A percentile compares a stretch with the other conserved stretches of the same genome.
Conservation (phyloP, 2,797 vertebrate species). For the Pseudochaenichthys georgianus region DNA sequence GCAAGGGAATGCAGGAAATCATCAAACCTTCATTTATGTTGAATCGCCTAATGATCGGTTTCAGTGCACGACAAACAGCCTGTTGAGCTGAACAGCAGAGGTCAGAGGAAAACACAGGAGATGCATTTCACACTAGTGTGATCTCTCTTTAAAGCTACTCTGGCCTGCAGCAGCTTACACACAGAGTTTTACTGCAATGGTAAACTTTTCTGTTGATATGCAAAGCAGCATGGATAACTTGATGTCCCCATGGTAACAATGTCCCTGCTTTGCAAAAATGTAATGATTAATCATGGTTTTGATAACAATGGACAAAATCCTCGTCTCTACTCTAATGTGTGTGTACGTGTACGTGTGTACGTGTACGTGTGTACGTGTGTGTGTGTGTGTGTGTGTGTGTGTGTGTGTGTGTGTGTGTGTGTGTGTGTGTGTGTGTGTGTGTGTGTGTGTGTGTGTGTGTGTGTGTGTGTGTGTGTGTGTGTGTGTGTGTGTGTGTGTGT, state of each 20-base stretch:
- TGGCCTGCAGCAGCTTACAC: constrained; percentile 50
- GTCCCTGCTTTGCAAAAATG: constrained; percentile 77
- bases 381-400: neutral
- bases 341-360: neutral
- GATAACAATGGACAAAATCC: constrained; percentile 71
- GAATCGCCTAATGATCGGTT: constrained; percentile 49
- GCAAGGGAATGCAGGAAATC: constrained; percentile 25
- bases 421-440: neutral
- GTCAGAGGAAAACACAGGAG: constrained; percentile 36
- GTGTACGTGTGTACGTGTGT: neutral
- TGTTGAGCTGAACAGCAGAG: constrained; percentile 55
- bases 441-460: neutral
- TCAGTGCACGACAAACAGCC: constrained; percentile 36
- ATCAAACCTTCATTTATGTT: constrained; percentile 34
- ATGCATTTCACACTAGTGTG: constrained; percentile 25
- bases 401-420: neutral
- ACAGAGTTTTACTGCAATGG: constrained; percentile 56
- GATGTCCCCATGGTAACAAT: constrained; percentile 75
- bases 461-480: neutral
- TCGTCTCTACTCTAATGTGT: constrained; percentile 52
- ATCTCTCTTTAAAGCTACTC: constrained; percentile 41
- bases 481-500: too few relatives aligned
- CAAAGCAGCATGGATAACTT: constrained; percentile 79
- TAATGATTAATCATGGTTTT: constrained; percentile 80
- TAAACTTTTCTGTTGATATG: constrained; percentile 84